Conservation (phyloP, 2,888 invertebrate genomes). For the Drosophila pseudotalamancana region DNA sequence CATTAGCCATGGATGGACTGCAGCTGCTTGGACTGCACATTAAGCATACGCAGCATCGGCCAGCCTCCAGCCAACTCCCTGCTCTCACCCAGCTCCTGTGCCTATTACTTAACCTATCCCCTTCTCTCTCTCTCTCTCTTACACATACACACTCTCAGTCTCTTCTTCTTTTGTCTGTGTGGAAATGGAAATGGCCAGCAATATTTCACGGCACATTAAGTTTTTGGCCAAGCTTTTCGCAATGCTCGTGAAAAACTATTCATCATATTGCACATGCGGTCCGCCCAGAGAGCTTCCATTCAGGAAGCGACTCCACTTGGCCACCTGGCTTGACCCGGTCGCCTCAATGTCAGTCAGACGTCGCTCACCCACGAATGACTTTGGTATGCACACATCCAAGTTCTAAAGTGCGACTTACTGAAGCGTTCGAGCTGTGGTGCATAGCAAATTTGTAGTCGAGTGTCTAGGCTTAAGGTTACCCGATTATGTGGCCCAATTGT, state of each 20-base stretch:
- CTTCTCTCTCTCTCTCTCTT: no score
- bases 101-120: constrained; percentile 51
- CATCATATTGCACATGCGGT: constrained; percentile 38
- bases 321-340: constrained; percentile 25
- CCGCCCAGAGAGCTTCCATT: constrained; percentile 19
- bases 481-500: constrained; percentile 53
- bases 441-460: constrained; percentile 28
- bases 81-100: neutral
- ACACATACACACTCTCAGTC: neutral
- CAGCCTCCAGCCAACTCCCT: no score
- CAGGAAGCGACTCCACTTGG: constrained; percentile 39
- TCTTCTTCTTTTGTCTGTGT: neutral
- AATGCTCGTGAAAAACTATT: constrained; percentile 24
- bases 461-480: constrained; percentile 25
- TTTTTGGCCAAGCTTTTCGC: constrained; percentile 45
- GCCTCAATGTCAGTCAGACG: constrained; percentile 35
- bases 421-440: constrained; percentile 24
- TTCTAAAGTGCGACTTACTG: constrained; percentile 35
- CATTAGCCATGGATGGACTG: constrained; percentile 44
- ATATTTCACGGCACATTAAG: constrained; percentile 63
- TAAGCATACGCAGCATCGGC: constrained; percentile 48
- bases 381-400: constrained; percentile 17
- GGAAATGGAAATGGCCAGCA: constrained; percentile 40
- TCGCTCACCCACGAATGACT: constrained; percentile 29
- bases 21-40: constrained; percentile 43